phyloP scores from a whole-genome alignment of 2,113 vertebrate species.

The Stegastes partitus region DNA sequence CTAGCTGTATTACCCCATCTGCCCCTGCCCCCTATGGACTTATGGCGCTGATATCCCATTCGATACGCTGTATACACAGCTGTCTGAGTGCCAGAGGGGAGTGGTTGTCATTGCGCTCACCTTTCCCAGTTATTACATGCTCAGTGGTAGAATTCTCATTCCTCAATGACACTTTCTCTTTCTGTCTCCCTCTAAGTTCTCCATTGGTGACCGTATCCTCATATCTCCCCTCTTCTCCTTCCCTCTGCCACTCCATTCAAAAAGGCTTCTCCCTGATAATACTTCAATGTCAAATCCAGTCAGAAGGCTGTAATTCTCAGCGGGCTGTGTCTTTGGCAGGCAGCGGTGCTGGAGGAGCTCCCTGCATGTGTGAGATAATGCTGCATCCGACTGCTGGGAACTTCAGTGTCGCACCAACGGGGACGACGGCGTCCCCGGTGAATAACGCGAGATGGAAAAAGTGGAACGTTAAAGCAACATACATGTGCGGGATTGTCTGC shows the following conservation, averaged over 20 bases:
- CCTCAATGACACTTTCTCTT: conserved; percentile 38
- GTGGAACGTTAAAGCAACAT: conserved; percentile 16
- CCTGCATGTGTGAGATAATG: conserved; percentile 65
- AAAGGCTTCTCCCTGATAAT: conserved; percentile 63
- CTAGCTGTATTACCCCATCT: conserved; percentile 52
- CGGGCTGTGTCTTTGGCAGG: conserved; percentile 54
- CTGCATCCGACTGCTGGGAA: conserved; percentile 48
- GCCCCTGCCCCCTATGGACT: conserved; percentile 32
- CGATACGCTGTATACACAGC: conserved; percentile 34
- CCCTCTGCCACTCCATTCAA: conserved; percentile 38
- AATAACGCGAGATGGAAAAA: conserved; percentile 19
- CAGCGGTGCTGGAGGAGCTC: conserved; percentile 41
- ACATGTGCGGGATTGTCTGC: neutral
- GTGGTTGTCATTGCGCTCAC: conserved; percentile 75
- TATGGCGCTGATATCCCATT: conserved; percentile 57
- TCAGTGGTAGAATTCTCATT: conserved; percentile 60
- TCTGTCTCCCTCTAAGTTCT: conserved; percentile 9
- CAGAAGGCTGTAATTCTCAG: conserved; percentile 61
- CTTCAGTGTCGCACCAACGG: conserved; percentile 36
- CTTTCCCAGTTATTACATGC: conserved; percentile 67
- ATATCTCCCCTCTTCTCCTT: conserved; percentile 41
- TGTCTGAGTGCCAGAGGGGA: conserved; percentile 39
- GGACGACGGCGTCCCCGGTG: conserved; percentile 44
- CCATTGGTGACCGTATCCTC: neutral
- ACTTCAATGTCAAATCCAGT: conserved; percentile 74